These are phyloP conservation scores for Synergus laeviventris DNA, from an alignment of 2,888 invertebrate species.

Conservation along the genomic window DNA sequence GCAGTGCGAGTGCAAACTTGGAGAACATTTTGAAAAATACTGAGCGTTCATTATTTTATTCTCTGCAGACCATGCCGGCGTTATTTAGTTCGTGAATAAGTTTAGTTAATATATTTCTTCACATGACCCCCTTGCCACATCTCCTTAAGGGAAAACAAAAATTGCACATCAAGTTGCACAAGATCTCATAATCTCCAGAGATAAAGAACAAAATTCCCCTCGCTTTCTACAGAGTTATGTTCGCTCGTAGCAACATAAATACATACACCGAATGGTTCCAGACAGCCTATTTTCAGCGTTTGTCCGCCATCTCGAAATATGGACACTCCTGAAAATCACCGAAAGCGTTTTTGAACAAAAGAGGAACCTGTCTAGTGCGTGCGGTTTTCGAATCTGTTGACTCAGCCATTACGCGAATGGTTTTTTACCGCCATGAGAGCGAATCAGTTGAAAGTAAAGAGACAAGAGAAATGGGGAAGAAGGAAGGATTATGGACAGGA, in stretches of 20 bases:
- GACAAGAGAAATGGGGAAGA: neutral
- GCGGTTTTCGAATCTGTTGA: neutral
- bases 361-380: conserved; percentile 1
- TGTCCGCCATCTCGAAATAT: neutral
- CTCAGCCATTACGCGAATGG: neutral
- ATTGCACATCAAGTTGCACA: neutral
- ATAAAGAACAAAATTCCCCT: conserved; percentile 6
- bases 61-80: too few species aligned
- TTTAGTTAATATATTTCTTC: too few species aligned
- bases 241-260: conserved; percentile 34
- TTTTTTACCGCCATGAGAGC: neutral
- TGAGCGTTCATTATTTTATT: too few species aligned
- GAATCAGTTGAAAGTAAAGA: neutral
- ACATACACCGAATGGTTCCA: conserved; percentile 30
- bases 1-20: neutral
- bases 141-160: neutral
- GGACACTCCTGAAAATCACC: conserved; percentile 39
- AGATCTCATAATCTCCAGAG: neutral
- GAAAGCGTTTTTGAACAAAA: conserved; percentile 44
- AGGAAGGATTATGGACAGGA: conserved; percentile 4
- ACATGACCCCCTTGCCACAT: too few species aligned
- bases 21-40: too few species aligned
- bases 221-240: conserved; percentile 5
- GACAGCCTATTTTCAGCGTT: conserved; percentile 39
- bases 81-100: too few species aligned